Percentiles rank a stretch among this genome's conserved stretches.
Evolutionary conservation across 2,888 invertebrate species (phyloP).

Genomic region (Leptopilina syphax): DNA sequence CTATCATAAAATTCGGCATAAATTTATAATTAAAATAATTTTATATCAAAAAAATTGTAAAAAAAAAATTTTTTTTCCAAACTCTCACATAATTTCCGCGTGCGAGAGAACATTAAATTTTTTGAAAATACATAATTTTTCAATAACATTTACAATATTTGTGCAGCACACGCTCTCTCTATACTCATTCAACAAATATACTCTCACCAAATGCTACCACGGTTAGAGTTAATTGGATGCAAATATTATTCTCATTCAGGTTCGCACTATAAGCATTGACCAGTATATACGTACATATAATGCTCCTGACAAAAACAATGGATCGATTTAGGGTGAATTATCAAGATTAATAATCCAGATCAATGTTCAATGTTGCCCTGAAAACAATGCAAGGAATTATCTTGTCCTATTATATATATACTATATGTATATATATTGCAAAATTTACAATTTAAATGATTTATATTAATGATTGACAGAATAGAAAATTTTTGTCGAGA

Average conservation of each 20-base stretch:
- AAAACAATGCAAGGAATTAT: not conserved
- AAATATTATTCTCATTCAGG: conserved; percentile 56
- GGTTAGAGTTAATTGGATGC: conserved; percentile 54
- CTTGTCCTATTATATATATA: not conserved
- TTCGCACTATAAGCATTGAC: conserved; percentile 1
- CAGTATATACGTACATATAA: conserved; percentile 10
- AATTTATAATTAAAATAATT: too few species aligned
- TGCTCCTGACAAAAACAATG: conserved; percentile 46
- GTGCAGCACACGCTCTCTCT: not conserved
- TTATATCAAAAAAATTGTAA: too few species aligned
- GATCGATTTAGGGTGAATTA: conserved; percentile 40
- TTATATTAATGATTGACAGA: too few species aligned
- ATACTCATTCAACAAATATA: conserved; percentile 43
- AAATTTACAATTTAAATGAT: too few species aligned
- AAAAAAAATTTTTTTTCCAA: too few species aligned
- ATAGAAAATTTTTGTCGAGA: too few species aligned
- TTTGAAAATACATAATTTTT: conserved; percentile 9
- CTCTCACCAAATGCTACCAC: conserved; percentile 16
- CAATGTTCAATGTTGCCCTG: not conserved
- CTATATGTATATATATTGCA: too few species aligned
- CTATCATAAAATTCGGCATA: too few species aligned
- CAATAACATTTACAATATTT: conserved; percentile 25
- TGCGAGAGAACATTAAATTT: not conserved
- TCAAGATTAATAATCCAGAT: conserved; percentile 24
- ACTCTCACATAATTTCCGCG: too few species aligned